Base-by-base conservation (phyloP, 2,888 invertebrate genomes). In the Oscheius sp. region DNA sequence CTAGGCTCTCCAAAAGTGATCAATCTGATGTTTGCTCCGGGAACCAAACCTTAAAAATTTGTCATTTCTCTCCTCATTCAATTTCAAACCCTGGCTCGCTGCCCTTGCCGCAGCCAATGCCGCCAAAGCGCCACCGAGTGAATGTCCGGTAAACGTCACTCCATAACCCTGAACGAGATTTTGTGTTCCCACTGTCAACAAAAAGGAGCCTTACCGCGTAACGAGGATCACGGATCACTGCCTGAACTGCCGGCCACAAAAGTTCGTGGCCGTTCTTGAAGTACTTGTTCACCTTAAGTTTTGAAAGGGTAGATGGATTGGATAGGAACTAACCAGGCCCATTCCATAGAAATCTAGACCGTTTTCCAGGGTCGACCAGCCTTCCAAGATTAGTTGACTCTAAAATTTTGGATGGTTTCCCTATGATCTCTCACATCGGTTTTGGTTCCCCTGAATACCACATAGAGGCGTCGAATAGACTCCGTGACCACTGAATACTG, bases 1-100 rank as follows among this genome's bases (percentile, higher is more conserved):
- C 87, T 72, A 0, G 87, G 87, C 79, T 87, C 83, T 4, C 87
- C 87, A 62, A 87, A 87, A 0, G 86, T 87, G 58, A 83, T 78
- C 2, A 87, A 62, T 55, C 79, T 79, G 33, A 87, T 76, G 50
- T 79, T 78, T 7, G 80, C 63, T 51, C 81, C 70, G 35, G 78
- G 76, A 7, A 79, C 35, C 1, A 80, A 42, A 9, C 79, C 77
- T 79, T 42, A n/a, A n/a, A 63, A 37, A 2, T 66, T 13, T 33
- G 60, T 74, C 71, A 63, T 4, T 9, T 32, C 21, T 21, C 21
- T 21, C 21, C 21, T 21, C 21, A 21, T 21, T 50, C 29, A 1
- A 11, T 1, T 29, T 33, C n/a, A 37, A 32, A 76, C 79, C 75
- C 21, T 76, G 73, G 10, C 77, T 59, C 35, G 80, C 85, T n/a